Conservation (phyloP, 2,113 vertebrate species). For the Romanogobio albipinnatus region DNA sequence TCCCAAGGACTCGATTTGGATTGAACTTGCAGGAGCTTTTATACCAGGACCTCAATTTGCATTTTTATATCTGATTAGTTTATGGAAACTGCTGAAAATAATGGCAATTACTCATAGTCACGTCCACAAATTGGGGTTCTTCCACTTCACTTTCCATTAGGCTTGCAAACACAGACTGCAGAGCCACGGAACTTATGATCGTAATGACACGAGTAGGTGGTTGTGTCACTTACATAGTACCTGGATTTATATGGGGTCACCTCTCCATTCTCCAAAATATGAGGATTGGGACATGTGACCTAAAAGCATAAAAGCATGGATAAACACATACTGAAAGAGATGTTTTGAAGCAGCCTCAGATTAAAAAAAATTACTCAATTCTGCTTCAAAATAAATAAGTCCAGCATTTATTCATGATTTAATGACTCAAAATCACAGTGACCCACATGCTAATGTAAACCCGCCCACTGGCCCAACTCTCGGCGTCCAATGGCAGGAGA, state of each 20-base stretch:
- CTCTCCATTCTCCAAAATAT: conserved; percentile 69
- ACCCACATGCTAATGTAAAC: no score
- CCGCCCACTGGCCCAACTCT: no score
- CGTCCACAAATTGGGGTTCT: conserved; percentile 79
- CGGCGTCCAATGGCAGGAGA: no score
- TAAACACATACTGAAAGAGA: neutral
- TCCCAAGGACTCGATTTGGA: no score
- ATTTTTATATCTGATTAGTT: neutral
- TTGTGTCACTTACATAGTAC: conserved; percentile 76
- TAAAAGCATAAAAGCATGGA: conserved; percentile 5
- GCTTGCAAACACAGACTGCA: conserved; percentile 73
- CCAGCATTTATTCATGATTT: no score
- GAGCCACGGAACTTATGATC: conserved; percentile 78
- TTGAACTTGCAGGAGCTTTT: no score
- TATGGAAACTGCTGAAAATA: neutral
- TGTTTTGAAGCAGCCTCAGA: no score
- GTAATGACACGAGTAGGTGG: conserved; percentile 76
- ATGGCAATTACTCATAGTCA: conserved; percentile 69
- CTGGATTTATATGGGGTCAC: conserved; percentile 65
- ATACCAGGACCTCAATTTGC: neutral
- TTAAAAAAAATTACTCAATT: no score
- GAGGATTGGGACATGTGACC: conserved; percentile 53
- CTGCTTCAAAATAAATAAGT: neutral
- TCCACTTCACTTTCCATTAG: conserved; percentile 82
- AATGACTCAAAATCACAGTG: neutral